Percentiles rank a stretch among this genome's conserved stretches.
Evolutionary conservation across 2,113 vertebrate species (phyloP).

Genomic region (Circaetus cinerascens): DNA sequence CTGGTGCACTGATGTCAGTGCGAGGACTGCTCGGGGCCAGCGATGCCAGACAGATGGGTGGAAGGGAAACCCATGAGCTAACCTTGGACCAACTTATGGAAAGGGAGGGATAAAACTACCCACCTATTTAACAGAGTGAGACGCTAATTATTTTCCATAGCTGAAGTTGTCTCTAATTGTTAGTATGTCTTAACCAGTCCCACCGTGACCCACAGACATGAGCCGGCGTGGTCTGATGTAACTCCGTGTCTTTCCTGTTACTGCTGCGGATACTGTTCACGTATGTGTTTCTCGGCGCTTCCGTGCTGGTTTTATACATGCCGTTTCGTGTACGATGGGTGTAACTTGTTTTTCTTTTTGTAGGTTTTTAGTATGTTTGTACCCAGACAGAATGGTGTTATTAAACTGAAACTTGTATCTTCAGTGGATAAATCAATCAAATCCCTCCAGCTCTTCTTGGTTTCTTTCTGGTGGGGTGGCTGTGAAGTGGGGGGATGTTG

Average conservation of each 20-base stretch:
- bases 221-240: not conserved
- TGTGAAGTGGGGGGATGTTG: not conserved
- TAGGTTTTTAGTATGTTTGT: conserved; percentile 71
- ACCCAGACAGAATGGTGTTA: conserved; percentile 48
- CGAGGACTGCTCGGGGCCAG: not conserved
- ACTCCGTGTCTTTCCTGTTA: conserved; percentile 20
- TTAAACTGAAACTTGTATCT: conserved; percentile 60
- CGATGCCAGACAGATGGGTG: not conserved
- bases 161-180: conserved; percentile 51
- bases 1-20: accelerated
- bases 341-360: conserved; percentile 51
- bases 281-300: conserved; percentile 49
- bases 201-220: not conserved
- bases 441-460: not conserved
- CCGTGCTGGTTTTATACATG: conserved; percentile 48
- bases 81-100: not conserved
- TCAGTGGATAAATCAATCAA: conserved; percentile 58
- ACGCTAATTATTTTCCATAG: not conserved
- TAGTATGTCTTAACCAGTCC: conserved; percentile 24
- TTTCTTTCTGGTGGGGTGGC: not conserved
- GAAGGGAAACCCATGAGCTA: not conserved
- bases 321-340: conserved; percentile 16
- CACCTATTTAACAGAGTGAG: not conserved
- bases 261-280: conserved; percentile 20
- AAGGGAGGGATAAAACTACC: not conserved